These are phyloP conservation scores for Tenualosa thibaudeaui DNA, from an alignment of 2,797 vertebrate species.

Conservation along the genomic window DNA sequence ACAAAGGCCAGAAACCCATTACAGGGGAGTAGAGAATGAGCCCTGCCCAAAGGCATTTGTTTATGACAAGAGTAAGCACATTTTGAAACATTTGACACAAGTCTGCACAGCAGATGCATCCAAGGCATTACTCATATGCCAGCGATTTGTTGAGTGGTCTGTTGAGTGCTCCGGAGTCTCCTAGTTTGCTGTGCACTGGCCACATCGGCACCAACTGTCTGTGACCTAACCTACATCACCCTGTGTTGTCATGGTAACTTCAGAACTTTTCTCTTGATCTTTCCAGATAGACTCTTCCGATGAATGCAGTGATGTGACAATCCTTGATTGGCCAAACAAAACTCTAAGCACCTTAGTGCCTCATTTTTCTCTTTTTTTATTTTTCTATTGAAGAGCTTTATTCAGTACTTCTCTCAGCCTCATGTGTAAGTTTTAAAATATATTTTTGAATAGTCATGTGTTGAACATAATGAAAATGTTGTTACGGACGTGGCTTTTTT, in stretches of 20 bases:
- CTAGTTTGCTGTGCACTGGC: neutral
- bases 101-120: neutral
- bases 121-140: neutral
- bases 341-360: slow-evolving; percentile 63
- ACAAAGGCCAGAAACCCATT: neutral
- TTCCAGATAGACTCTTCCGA: slow-evolving; percentile 45
- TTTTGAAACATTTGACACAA: neutral
- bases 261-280: slow-evolving; percentile 19
- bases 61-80: slow-evolving; percentile 14
- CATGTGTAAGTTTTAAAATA: slow-evolving; percentile 40
- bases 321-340: slow-evolving; percentile 58
- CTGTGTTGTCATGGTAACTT: neutral
- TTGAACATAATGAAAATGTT: neutral
- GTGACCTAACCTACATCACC: neutral
- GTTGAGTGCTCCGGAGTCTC: neutral
- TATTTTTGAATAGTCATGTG: slow-evolving; percentile 34
- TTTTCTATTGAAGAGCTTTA: slow-evolving; percentile 60
- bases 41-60: neutral
- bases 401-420: slow-evolving; percentile 25
- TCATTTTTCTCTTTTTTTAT: slow-evolving; percentile 58
- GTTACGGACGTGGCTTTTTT: neutral
- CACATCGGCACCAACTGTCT: neutral
- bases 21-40: neutral
- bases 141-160: neutral
- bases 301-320: slow-evolving; percentile 51